Conservation (phyloP, 2,888 invertebrate genomes). For the Drosophila recens region DNA sequence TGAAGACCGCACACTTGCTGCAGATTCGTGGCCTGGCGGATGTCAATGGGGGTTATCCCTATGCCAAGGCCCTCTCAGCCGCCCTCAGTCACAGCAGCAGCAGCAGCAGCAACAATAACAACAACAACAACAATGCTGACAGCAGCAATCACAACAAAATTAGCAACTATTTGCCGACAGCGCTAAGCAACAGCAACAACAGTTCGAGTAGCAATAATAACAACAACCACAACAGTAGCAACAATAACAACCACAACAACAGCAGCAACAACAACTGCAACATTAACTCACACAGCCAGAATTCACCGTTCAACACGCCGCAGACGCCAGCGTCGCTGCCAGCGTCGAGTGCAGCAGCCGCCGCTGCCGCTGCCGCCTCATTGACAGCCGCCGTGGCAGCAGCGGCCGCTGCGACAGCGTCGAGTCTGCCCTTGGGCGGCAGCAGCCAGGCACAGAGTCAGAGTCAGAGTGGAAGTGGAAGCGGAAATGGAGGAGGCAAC, state of each 20-base stretch:
- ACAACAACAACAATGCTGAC: constrained; percentile 65
- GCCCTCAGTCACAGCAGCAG: constrained; percentile 69
- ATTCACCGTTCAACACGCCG: constrained; percentile 69
- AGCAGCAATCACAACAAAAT: constrained; percentile 64
- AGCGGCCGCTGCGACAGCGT: constrained; percentile 59
- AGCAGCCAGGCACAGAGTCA: constrained; percentile 55
- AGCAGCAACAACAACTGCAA: constrained; percentile 49
- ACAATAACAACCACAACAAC: constrained; percentile 41
- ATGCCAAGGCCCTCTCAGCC: constrained; percentile 68
- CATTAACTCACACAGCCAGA: constrained; percentile 57
- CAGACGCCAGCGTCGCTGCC: constrained; percentile 60
- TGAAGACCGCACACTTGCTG: constrained; percentile 94
- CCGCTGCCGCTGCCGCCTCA: constrained; percentile 67
- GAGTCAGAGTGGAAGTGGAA: constrained; percentile 12
- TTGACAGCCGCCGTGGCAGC: constrained; percentile 64
- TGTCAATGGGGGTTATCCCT: constrained; percentile 86
- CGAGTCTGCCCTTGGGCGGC: constrained; percentile 45
- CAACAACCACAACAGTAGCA: constrained; percentile 39
- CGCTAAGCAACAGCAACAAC: constrained; percentile 60
- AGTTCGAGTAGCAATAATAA: constrained; percentile 38
- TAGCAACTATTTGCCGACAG: constrained; percentile 71
- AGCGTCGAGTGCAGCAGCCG: constrained; percentile 64
- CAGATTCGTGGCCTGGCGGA: constrained; percentile 95
- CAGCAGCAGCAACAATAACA: constrained; percentile 63
- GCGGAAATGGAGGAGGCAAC: constrained; percentile 43